Percentiles rank a stretch among this genome's conserved stretches.
Evolutionary conservation across 2,113 vertebrate genomes (phyloP).

Genomic region (Grallaria varia): DNA sequence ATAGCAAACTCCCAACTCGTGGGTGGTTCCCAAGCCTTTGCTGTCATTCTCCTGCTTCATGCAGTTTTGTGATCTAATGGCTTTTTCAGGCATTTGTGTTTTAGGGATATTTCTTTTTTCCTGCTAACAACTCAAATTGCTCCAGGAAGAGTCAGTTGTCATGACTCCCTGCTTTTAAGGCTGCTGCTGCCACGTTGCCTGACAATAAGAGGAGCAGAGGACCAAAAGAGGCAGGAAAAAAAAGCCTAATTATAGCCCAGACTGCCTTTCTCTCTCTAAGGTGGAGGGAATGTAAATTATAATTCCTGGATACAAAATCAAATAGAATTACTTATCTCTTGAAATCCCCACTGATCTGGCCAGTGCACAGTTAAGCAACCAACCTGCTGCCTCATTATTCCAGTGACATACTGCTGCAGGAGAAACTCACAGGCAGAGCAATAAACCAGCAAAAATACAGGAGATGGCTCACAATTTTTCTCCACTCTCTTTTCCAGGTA

Average conservation of each 20-base stretch:
- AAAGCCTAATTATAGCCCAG: not conserved
- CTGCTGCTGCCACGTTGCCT: not conserved
- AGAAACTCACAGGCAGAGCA: not conserved
- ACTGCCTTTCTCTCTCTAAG: not conserved
- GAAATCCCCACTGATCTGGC: slow-evolving; percentile 56
- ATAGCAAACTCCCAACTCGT: not conserved
- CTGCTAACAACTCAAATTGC: not conserved
- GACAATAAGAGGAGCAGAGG: not conserved
- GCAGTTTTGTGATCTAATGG: not conserved
- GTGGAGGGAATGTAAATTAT: slow-evolving; percentile 13
- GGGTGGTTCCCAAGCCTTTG: not conserved
- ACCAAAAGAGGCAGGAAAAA: not conserved
- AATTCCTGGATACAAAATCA: slow-evolving; percentile 40
- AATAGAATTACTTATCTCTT: slow-evolving; percentile 57
- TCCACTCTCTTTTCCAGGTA: not conserved
- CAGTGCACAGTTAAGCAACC: not conserved
- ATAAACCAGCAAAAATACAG: not conserved
- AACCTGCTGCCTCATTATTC: slow-evolving; percentile 36
- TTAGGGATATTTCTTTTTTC: not conserved
- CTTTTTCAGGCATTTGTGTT: slow-evolving; percentile 3
- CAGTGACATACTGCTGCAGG: not conserved
- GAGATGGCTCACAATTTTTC: not conserved
- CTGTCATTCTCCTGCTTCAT: not conserved
- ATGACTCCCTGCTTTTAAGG: slow-evolving; percentile 49
- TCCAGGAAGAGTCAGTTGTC: slow-evolving; percentile 5